Evolutionary conservation across 2,797 vertebrate genomes (phyloP).

Genomic region (Sebastes cheni): DNA sequence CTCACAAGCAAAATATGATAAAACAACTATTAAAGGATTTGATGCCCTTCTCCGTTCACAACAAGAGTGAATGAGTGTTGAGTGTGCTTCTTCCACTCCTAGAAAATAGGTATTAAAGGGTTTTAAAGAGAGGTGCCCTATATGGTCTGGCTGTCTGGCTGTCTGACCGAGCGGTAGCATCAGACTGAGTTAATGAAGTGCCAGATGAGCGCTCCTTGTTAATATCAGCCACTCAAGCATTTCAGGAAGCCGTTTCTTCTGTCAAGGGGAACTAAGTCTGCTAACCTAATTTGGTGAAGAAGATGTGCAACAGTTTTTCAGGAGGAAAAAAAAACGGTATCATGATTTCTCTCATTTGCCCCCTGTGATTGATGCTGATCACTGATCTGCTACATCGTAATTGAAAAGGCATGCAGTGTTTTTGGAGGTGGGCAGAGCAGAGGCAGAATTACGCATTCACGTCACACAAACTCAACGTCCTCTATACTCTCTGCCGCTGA

Average conservation of each 20-base stretch:
- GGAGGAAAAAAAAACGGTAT: constrained; percentile 11
- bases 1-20: not conserved
- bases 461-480: not conserved
- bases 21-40: not conserved
- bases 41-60: not conserved
- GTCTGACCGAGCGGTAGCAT: constrained; percentile 53
- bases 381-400: constrained; percentile 38
- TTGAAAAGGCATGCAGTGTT: constrained; percentile 34
- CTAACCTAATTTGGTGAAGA: constrained; percentile 64
- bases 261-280: constrained; percentile 63
- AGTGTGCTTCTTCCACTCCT: not conserved
- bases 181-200: constrained; percentile 73
- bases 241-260: constrained; percentile 64
- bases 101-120: constrained; percentile 15
- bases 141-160: constrained; percentile 58
- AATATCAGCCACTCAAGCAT: constrained; percentile 82
- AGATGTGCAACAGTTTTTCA: constrained; percentile 37
- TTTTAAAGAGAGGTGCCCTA: constrained; percentile 59
- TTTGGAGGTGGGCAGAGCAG: constrained; percentile 7
- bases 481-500: not conserved
- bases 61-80: not conserved
- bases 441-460: not conserved
- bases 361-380: constrained; percentile 44
- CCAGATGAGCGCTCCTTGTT: constrained; percentile 77
- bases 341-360: constrained; percentile 50